Evolutionary conservation across 2,113 vertebrate species (phyloP).

Genomic region (Chunga burmeisteri): DNA sequence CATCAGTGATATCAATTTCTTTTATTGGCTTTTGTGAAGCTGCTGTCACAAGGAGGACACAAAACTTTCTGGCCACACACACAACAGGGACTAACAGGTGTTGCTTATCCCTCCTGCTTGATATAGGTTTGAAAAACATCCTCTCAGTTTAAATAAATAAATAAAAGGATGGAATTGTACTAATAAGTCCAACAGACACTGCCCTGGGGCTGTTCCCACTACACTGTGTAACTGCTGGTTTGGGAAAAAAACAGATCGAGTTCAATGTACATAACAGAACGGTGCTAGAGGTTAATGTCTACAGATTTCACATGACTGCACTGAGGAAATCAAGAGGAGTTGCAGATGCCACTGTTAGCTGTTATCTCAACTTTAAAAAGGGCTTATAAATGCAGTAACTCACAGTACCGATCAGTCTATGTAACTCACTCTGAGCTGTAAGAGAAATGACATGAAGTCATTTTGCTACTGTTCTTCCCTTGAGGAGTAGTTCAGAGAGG

Average conservation of each 20-base stretch:
- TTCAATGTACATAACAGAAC: background rate
- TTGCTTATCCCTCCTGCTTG: background rate
- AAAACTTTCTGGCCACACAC: background rate
- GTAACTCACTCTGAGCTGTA: background rate
- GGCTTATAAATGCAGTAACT: background rate
- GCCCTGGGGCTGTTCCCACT: background rate
- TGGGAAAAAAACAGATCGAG: background rate
- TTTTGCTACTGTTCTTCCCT: background rate
- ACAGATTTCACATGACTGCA: background rate
- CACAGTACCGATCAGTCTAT: background rate
- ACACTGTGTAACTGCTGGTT: background rate
- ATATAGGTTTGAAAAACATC: background rate
- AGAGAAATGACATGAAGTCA: background rate
- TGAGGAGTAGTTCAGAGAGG: background rate
- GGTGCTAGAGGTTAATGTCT: background rate
- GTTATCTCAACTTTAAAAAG: background rate
- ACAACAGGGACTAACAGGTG: background rate
- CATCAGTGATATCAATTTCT: background rate
- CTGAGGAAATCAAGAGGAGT: background rate
- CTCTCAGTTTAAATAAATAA: background rate
- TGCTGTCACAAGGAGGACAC: background rate
- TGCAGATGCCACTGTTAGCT: background rate
- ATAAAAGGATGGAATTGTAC: background rate
- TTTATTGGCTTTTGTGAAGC: background rate
- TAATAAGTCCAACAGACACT: background rate